Evolutionary conservation across 2,888 invertebrate genomes (phyloP).

Genomic region (Drosophila nigricruria): DNA sequence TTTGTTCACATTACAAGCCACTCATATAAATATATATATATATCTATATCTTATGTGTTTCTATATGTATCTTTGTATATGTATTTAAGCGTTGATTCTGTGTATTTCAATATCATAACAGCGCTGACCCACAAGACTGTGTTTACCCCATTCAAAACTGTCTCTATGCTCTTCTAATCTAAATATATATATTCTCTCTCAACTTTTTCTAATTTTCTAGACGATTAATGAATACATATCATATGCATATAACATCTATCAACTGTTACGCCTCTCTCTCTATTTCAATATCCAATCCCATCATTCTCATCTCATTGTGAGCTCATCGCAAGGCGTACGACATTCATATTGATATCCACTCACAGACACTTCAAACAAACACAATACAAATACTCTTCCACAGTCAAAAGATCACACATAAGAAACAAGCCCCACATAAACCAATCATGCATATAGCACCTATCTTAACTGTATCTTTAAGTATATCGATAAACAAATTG

Average conservation of each 20-base stretch:
- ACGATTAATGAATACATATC: slow-evolving; percentile 83
- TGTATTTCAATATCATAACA: slow-evolving; percentile 46
- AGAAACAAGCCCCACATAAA: slow-evolving; percentile 25
- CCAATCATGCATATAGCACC: slow-evolving; percentile 53
- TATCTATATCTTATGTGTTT: slow-evolving; percentile 18
- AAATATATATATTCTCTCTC: slow-evolving; percentile 79
- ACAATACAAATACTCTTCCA: slow-evolving; percentile 29
- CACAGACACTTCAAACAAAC: slow-evolving; percentile 26
- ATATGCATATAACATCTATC: slow-evolving; percentile 68
- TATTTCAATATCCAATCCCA: slow-evolving; percentile 34
- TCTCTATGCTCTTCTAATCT: slow-evolving; percentile 82
- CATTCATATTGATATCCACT: slow-evolving; percentile 34
- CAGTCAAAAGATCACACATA: slow-evolving; percentile 59
- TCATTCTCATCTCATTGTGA: slow-evolving; percentile 62
- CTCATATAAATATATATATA: slow-evolving; percentile 22
- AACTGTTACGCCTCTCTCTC: slow-evolving; percentile 62
- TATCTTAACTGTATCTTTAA: slow-evolving; percentile 26
- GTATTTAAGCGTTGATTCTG: slow-evolving; percentile 54
- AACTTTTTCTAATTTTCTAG: slow-evolving; percentile 84
- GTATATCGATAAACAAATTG: slow-evolving; percentile 15
- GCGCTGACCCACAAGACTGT: slow-evolving; percentile 18
- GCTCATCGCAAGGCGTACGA: slow-evolving; percentile 56
- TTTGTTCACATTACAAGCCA: slow-evolving; percentile 21
- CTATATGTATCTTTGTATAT: slow-evolving; percentile 41
- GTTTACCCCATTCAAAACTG: slow-evolving; percentile 49